phyloP scores from a whole-genome alignment of 1,140 invertebrate genomes.

The Drosophila virilis region DNA sequence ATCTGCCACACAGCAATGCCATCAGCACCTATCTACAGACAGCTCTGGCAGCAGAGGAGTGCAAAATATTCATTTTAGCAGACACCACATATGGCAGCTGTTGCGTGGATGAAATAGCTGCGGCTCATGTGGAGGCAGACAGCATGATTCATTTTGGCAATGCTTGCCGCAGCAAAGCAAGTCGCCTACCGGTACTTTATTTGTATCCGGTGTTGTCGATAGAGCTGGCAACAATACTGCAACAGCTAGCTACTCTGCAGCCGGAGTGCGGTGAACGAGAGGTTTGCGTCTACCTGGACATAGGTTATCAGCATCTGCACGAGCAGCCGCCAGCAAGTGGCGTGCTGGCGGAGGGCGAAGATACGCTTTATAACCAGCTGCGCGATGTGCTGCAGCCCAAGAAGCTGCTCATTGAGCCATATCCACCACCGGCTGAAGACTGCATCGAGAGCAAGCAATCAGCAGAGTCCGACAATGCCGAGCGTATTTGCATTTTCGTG shows the following conservation, averaged over 20 bases:
- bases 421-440: constrained; percentile 54
- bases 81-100: constrained; percentile 98
- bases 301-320: constrained; percentile 88
- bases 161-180: constrained; percentile 92
- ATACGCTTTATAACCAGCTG: constrained; percentile 41
- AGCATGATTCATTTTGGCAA: constrained; percentile 96
- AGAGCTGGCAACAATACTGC: constrained; percentile 81
- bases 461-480: background rate
- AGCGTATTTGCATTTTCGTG: constrained; percentile 85
- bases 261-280: constrained; percentile 78
- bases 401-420: constrained; percentile 53
- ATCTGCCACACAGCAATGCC: constrained; percentile 89
- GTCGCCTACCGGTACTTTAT: constrained; percentile 90
- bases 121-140: constrained; percentile 93
- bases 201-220: constrained; percentile 87
- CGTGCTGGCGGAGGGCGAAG: constrained; percentile 17
- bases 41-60: constrained; percentile 38
- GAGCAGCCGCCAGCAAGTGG: constrained; percentile 82
- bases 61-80: constrained; percentile 92
- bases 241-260: constrained; percentile 63
- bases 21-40: constrained; percentile 88
- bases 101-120: constrained; percentile 95
- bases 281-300: constrained; percentile 90
- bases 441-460: constrained; percentile 1
- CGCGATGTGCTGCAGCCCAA: constrained; percentile 44